Conservation (phyloP, 2,113 vertebrate genomes). For the Macquaria ambigua region DNA sequence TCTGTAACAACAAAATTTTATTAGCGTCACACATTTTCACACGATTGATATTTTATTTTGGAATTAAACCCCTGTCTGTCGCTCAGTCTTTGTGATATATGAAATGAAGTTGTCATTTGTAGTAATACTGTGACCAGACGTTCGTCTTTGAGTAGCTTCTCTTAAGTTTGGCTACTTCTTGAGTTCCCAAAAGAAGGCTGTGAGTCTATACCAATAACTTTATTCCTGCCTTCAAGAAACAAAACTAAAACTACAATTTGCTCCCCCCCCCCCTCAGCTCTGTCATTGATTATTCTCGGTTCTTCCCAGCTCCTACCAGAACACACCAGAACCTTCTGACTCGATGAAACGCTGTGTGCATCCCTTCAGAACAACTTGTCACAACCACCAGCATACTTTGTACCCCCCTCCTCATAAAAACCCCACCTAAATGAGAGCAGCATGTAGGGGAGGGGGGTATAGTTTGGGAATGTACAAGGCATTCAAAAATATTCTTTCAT, state of each 20-base stretch:
- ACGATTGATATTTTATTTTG: not conserved
- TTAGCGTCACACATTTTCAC: not conserved
- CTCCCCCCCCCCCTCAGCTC: not conserved
- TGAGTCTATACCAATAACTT: not conserved
- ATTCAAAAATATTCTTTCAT: slow-evolving; percentile 77
- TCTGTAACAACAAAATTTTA: not conserved
- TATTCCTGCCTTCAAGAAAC: not conserved
- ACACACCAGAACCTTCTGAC: slow-evolving; percentile 37
- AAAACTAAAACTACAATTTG: not conserved
- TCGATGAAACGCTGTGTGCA: slow-evolving; percentile 23
- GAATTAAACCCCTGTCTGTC: not conserved
- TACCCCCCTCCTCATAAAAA: not conserved
- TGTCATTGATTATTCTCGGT: slow-evolving; percentile 38
- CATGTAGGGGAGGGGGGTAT: slow-evolving; percentile 48
- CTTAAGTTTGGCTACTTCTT: not conserved
- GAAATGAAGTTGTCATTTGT: not conserved
- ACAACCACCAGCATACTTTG: slow-evolving; percentile 38
- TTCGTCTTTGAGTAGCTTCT: not conserved
- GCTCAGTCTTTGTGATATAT: not conserved
- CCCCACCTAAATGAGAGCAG: slow-evolving; percentile 69
- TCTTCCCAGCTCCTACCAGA: slow-evolving; percentile 11
- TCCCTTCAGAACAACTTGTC: slow-evolving; percentile 54
- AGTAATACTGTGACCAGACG: not conserved
- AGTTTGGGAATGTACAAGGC: slow-evolving; percentile 68
- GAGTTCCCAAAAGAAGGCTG: not conserved